Percentiles rank a stretch among this genome's conserved stretches.
Conservation (phyloP, 2,888 invertebrate genomes). For the Parnassius glacialis region DNA sequence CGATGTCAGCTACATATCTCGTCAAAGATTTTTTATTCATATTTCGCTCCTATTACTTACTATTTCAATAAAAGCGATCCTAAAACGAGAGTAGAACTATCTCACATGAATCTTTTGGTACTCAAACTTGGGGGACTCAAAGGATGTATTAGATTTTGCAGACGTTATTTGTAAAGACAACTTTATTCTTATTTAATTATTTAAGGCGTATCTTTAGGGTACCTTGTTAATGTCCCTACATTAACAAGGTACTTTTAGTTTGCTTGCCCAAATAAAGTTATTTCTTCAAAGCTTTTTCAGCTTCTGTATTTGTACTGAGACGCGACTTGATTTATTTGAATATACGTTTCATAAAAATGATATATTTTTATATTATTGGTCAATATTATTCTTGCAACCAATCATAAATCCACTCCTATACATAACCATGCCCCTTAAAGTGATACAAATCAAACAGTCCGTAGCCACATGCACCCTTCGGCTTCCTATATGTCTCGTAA, state of each 20-base stretch:
- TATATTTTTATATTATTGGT: not conserved
- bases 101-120: not conserved
- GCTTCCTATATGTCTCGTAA: not conserved
- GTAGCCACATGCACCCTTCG: too few relatives aligned
- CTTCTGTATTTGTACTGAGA: constrained; percentile 11
- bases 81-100: constrained; percentile 19
- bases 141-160: constrained; percentile 48
- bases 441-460: too few relatives aligned
- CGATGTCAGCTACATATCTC: constrained; percentile 8
- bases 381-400: not conserved
- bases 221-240: too few relatives aligned
- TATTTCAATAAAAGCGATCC: constrained; percentile 17
- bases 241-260: constrained; percentile 24
- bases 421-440: not conserved
- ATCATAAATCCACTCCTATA: not conserved
- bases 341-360: not conserved
- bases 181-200: constrained; percentile 40
- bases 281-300: constrained; percentile 7
- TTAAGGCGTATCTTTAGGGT: constrained; percentile 43
- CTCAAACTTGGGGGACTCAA: constrained; percentile 33
- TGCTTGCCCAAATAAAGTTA: too few relatives aligned
- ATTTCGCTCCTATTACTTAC: constrained; percentile 5
- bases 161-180: constrained; percentile 52
- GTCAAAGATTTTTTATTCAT: constrained; percentile 6
- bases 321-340: constrained; percentile 6